These are phyloP conservation scores for Lithophane ornitopus DNA, from an alignment of 2,888 invertebrate species.

Conservation along the genomic window DNA sequence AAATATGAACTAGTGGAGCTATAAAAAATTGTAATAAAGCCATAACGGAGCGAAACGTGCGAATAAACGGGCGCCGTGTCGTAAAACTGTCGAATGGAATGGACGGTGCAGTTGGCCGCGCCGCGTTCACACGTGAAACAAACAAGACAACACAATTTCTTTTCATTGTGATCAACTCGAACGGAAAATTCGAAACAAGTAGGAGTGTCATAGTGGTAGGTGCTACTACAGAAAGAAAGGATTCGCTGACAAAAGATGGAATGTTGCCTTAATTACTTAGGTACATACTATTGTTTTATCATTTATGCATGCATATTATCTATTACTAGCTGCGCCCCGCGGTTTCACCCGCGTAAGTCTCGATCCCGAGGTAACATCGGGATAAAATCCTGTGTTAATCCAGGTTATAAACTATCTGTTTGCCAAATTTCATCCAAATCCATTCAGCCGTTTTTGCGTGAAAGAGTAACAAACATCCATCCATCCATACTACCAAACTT, in stretches of 20 bases:
- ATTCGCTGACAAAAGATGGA: not conserved
- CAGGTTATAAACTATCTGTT: no score
- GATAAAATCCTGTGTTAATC: no score
- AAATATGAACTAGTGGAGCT: constrained; percentile 85
- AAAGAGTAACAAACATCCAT: no score
- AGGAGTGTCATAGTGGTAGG: not conserved
- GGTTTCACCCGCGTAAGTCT: no score
- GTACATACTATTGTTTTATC: not conserved
- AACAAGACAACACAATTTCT: constrained; percentile 65
- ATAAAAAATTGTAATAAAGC: constrained; percentile 88
- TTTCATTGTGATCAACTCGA: constrained; percentile 54
- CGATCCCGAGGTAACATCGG: no score
- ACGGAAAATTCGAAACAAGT: constrained; percentile 34
- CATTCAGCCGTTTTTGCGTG: no score
- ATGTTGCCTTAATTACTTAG: not conserved
- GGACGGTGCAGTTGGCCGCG: constrained; percentile 77
- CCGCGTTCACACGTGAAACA: constrained; percentile 64
- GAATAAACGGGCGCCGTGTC: constrained; percentile 81
- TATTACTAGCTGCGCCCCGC: no score
- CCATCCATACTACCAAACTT: no score
- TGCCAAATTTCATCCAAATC: no score
- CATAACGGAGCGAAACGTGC: constrained; percentile 83
- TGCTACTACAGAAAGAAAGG: not conserved
- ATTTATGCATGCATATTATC: no score
- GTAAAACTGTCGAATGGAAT: constrained; percentile 87